phyloP scores from a whole-genome alignment of 2,888 invertebrate species.

The Leistus spinibarbis region DNA sequence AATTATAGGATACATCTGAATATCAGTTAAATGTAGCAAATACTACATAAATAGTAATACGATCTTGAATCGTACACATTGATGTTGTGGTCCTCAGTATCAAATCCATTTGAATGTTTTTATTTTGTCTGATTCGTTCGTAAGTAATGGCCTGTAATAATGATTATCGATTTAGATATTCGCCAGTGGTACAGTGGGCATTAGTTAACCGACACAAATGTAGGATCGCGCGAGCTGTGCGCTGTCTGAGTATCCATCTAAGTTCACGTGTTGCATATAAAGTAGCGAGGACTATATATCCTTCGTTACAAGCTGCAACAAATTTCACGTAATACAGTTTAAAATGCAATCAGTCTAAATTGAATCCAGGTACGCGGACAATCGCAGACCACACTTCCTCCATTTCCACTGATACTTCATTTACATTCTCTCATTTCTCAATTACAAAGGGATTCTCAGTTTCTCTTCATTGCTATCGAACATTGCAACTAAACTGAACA shows the following conservation, averaged over 20 bases:
- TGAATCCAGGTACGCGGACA: neutral
- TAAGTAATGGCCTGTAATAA: neutral
- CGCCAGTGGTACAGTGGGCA: constrained; percentile 1
- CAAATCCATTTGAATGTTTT: neutral
- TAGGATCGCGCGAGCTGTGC: neutral
- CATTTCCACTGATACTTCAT: neutral
- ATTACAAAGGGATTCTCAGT: too few relatives aligned
- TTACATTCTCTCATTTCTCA: too few relatives aligned
- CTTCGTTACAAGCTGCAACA: neutral
- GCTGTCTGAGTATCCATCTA: neutral
- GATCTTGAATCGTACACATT: too few relatives aligned
- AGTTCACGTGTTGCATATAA: constrained; percentile 17
- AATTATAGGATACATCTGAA: too few relatives aligned
- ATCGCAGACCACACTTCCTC: neutral
- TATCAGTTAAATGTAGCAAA: too few relatives aligned
- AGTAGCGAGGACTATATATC: neutral
- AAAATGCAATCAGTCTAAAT: neutral
- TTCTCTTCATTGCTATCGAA: too few relatives aligned
- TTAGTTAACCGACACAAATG: constrained; percentile 16
- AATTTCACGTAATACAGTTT: constrained; percentile 5
- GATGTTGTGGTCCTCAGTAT: neutral
- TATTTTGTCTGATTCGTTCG: neutral
- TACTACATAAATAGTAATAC: too few relatives aligned
- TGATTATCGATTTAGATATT: constrained; percentile 17
- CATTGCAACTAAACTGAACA: too few relatives aligned